Base-by-base conservation (phyloP, 1,140 invertebrate genomes). In the Pemphigus obesinymphae region DNA sequence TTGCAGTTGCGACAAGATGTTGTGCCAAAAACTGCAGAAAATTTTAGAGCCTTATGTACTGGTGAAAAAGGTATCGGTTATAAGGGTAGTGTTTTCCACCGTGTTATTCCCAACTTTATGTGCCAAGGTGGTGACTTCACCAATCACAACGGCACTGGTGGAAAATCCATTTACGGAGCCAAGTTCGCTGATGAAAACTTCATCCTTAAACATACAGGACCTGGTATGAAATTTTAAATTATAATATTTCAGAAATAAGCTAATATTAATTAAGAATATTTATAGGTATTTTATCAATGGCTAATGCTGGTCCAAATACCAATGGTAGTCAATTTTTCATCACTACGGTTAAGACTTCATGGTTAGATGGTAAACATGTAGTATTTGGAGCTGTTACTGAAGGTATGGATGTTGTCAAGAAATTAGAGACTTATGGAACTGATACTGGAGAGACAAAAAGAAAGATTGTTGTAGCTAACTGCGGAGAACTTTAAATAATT, bases 261-360 rank as follows among this genome's bases (percentile, higher is more conserved):
- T 34, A 31, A 43, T 29, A 26, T 13, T 8, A 37, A 15, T 34
- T 6, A n/a, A n/a, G n/a, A n/a, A 13, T 58, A 20, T 61, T 73
- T 45, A 29, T 84, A 89, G 90, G 90, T 83, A 90, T 94, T 81
- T 88, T 98, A 84, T 97, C 96, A 6, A 99, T 99, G 98, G 98
- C 98, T 0, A 99, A 99, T 89, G 97, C 97, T 6, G 98, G 98
- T 0, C 93, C 97, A 20, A 96, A 98, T 86, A 97, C 97, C 0
- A 99, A 99, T 88, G 98, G 98, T 17, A 97, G 96, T 85, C 98
- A 99, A 88, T 99, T 99, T 89, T 99, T 99, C 86, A 95, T 99
- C 82, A 99, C 97, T 3, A 90, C 99, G 0, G 93, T 94, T 31
- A 97, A 97, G 88, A 99, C 97, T 23, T 89, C 91, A 15, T 99